Conservation (phyloP, 2,888 invertebrate genomes). For the Drymonia ruficornis region DNA sequence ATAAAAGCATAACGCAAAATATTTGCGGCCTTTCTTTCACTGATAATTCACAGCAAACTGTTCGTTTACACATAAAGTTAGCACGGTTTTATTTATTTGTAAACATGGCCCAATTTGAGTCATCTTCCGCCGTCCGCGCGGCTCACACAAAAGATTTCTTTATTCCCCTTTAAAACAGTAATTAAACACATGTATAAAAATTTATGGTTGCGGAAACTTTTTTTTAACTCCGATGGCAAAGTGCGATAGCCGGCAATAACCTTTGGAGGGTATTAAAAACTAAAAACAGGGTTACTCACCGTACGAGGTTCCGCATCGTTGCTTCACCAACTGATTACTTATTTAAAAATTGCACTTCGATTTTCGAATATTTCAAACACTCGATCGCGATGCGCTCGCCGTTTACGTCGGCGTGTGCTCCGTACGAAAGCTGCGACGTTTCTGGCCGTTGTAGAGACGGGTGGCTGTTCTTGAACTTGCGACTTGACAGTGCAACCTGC, state of each 20-base stretch:
- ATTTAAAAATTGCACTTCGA: constrained; percentile 48
- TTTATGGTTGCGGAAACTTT: constrained; percentile 38
- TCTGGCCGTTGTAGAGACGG: constrained; percentile 56
- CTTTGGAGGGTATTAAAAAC: constrained; percentile 50
- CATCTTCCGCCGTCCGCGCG: constrained; percentile 17
- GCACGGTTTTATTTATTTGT: constrained; percentile 7
- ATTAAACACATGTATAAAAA: constrained; percentile 48
- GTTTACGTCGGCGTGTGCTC: constrained; percentile 56
- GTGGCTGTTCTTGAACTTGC: constrained; percentile 76
- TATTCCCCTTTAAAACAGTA: constrained; percentile 26
- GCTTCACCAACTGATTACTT: constrained; percentile 37
- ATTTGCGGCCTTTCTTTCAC: not conserved
- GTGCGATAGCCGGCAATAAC: constrained; percentile 54
- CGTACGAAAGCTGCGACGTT: constrained; percentile 63
- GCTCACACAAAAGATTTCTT: constrained; percentile 29
- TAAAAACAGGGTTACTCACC: constrained; percentile 61
- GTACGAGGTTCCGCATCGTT: constrained; percentile 72
- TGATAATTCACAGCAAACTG: not conserved
- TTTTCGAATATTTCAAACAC: constrained; percentile 48
- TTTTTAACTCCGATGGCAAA: constrained; percentile 41
- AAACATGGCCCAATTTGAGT: constrained; percentile 22
- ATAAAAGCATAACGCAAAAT: constrained; percentile 13
- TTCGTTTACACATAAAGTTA: not conserved
- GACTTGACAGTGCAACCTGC: constrained; percentile 62
- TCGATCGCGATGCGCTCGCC: constrained; percentile 48